phyloP scores from a whole-genome alignment of 2,888 invertebrate species.

The Eupithecia centaureata region DNA sequence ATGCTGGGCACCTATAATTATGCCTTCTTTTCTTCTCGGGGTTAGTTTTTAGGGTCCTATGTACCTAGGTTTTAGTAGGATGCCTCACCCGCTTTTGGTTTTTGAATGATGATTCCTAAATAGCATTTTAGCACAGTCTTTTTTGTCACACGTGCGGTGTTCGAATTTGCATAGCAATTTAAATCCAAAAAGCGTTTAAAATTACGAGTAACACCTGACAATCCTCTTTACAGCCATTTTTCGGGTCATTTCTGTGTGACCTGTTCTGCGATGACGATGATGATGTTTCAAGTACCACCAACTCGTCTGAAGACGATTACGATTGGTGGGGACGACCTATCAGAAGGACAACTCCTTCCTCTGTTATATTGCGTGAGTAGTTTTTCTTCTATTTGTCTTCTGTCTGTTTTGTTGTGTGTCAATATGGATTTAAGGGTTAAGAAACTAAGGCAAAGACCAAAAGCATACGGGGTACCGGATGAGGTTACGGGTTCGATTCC shows the following conservation, averaged over 20 bases:
- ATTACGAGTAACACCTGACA: not conserved
- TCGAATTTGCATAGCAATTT: not conserved
- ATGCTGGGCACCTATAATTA: no score
- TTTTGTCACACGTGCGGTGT: not conserved
- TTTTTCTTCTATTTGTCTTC: not conserved
- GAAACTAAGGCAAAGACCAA: no score
- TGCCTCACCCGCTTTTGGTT: not conserved
- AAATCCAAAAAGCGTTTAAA: no score
- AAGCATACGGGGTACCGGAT: no score
- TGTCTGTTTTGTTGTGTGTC: no score
- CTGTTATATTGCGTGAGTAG: not conserved
- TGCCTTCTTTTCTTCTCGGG: not conserved
- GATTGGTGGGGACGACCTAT: constrained; percentile 15
- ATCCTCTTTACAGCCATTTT: constrained; percentile 58
- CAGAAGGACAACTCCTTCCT: constrained; percentile 35
- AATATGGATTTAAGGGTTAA: no score
- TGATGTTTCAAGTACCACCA: constrained; percentile 47
- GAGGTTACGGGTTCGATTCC: no score
- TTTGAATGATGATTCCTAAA: not conserved
- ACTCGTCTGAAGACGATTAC: constrained; percentile 43
- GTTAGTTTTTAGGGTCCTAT: no score
- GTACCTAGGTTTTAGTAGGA: no score
- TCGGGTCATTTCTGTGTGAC: constrained; percentile 57
- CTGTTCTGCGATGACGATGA: constrained; percentile 61
- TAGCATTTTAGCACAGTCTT: not conserved